Percentiles rank a stretch among this genome's conserved stretches.
Conservation (phyloP, 2,888 invertebrate genomes). For the Agapetus fuscipes region DNA sequence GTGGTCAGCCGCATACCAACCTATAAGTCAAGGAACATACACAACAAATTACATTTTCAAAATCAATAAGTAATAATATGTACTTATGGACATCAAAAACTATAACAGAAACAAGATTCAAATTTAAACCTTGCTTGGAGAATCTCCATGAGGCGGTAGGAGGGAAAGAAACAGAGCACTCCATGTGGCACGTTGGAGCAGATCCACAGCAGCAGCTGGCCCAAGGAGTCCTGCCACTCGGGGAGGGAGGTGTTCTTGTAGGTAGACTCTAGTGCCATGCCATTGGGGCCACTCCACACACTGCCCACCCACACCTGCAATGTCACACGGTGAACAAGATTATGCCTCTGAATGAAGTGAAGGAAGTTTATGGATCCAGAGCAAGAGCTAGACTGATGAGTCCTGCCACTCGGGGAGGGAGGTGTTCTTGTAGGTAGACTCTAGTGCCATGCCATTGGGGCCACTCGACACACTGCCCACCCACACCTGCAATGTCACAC, state of each 20-base stretch:
- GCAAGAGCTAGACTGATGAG: conserved; percentile 49
- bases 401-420: conserved; percentile 41
- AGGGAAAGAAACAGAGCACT: conserved; percentile 66
- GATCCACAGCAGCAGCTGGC: conserved; percentile 43
- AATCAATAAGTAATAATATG: no score
- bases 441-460: conserved; percentile 29
- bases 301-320: conserved; percentile 54
- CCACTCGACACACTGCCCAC: conserved; percentile 45
- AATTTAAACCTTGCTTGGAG: conserved; percentile 31
- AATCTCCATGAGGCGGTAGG: conserved; percentile 53
- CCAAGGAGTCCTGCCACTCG: conserved; percentile 54
- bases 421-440: conserved; percentile 28
- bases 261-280: conserved; percentile 29
- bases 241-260: conserved; percentile 25
- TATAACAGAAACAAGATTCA: no score
- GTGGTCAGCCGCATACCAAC: no score
- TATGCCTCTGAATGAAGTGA: no score
- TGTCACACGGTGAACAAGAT: not conserved
- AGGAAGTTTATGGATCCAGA: no score
- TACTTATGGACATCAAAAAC: no score
- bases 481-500: conserved; percentile 44
- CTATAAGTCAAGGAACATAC: no score
- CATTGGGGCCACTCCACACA: conserved; percentile 37
- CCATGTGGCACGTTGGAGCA: conserved; percentile 56
- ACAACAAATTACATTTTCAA: no score